These are phyloP conservation scores for Pipistrellus pipistrellus DNA, from an alignment of 2,797 vertebrate genomes.

Conservation along the genomic window DNA sequence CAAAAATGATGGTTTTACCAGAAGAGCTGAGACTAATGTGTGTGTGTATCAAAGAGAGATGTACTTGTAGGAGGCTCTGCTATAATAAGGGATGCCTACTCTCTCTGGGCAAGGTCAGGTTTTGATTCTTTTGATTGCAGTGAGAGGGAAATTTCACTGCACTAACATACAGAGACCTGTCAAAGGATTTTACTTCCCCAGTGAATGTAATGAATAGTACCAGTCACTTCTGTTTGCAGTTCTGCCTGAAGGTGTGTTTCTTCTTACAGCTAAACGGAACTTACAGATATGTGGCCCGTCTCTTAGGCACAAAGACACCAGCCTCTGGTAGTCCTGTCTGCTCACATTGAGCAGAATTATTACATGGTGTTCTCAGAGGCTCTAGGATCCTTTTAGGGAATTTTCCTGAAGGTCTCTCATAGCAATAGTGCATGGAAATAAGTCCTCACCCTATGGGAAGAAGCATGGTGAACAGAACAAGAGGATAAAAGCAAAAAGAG, in stretches of 20 bases:
- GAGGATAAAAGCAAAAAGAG: not conserved
- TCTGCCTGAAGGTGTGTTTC: not conserved
- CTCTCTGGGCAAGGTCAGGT: not conserved
- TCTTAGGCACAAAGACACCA: not conserved
- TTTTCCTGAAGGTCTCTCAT: constrained; percentile 4
- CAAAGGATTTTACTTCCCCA: not conserved
- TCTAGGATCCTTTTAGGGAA: not conserved
- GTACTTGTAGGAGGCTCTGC: not conserved
- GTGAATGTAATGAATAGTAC: not conserved
- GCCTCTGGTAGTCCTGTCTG: not conserved
- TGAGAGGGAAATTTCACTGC: not conserved
- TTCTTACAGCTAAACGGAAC: not conserved
- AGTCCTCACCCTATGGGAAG: not conserved
- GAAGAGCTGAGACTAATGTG: not conserved
- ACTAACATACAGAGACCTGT: not conserved
- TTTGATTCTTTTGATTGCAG: constrained; percentile 10
- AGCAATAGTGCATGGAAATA: not conserved
- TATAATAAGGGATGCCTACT: not conserved
- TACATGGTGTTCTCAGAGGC: not conserved
- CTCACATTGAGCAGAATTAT: not conserved
- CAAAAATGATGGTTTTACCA: not conserved
- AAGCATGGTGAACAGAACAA: not conserved
- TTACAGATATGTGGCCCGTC: not conserved
- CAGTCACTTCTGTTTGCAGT: not conserved
- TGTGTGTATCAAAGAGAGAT: not conserved